These are phyloP conservation scores for Galaxea fascicularis DNA, from an alignment of 92 coral and sea anemone genomes.

Conservation along the genomic window DNA sequence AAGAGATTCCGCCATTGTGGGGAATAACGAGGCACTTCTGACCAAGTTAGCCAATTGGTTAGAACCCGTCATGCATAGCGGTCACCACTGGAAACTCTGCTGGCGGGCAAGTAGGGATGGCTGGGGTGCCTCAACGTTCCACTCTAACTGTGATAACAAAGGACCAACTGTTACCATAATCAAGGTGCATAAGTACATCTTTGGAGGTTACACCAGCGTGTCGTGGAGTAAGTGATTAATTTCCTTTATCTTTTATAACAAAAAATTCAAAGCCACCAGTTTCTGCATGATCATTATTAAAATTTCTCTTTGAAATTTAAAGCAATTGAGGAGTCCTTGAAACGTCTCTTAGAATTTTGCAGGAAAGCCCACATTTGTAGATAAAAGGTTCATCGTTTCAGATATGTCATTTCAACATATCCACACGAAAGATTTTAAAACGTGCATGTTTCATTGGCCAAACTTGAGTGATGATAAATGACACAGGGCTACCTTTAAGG, in stretches of 20 bases:
- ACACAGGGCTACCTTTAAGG: no score
- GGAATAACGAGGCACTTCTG: background rate
- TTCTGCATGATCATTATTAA: no score
- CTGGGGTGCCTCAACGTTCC: conserved; percentile 64
- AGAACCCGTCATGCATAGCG: background rate
- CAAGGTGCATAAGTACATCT: conserved; percentile 22
- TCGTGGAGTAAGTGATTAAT: conserved; percentile 50
- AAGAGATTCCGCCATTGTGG: background rate
- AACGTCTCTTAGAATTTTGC: no score
- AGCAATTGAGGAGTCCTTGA: background rate
- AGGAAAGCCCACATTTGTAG: no score
- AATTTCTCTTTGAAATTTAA: no score
- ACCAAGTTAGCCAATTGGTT: background rate
- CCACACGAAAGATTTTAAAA: no score
- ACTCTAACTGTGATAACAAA: conserved; percentile 55
- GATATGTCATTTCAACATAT: no score
- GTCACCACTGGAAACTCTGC: background rate
- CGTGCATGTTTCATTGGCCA: no score
- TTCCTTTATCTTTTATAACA: background rate
- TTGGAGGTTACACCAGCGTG: conserved; percentile 66
- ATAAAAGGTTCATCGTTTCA: no score
- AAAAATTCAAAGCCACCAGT: no score
- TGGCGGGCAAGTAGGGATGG: conserved; percentile 23
- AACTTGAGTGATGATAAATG: no score
- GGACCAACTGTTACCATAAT: conserved; percentile 56